A percentile compares a stretch with the other conserved stretches of the same genome.
phyloP scores from a whole-genome alignment of 2,888 invertebrate genomes.

The Rutpela maculata region DNA sequence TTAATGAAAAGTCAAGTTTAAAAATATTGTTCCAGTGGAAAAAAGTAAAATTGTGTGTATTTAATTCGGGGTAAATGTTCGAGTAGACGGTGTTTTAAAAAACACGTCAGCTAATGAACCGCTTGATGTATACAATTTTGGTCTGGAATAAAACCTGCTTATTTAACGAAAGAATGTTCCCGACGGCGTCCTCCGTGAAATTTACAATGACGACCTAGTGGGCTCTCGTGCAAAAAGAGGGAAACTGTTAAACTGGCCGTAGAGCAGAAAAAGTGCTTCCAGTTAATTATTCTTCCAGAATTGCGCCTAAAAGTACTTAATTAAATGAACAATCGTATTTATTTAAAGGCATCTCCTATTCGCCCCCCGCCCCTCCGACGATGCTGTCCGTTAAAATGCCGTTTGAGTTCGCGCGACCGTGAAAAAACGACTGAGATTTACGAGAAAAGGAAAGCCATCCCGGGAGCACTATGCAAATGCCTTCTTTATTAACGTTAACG shows the following conservation, averaged over 20 bases:
- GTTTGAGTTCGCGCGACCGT: slow-evolving; percentile 37
- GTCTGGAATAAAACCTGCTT: neutral
- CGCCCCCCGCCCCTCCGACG: neutral
- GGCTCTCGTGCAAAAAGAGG: slow-evolving; percentile 3
- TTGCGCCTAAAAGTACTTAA: slow-evolving; percentile 60
- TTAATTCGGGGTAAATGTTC: neutral
- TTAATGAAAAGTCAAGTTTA: neutral
- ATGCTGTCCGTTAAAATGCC: slow-evolving; percentile 43
- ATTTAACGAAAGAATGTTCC: slow-evolving; percentile 7
- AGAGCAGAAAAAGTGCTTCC: slow-evolving; percentile 24
- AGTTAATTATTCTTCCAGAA: slow-evolving; percentile 61
- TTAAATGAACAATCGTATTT: slow-evolving; percentile 66
- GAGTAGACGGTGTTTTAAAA: slow-evolving; percentile 1
- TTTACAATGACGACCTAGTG: slow-evolving; percentile 1
- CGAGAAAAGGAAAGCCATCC: slow-evolving; percentile 6
- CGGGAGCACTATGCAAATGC: slow-evolving; percentile 1
- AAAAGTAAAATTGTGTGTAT: neutral
- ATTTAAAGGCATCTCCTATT: slow-evolving; percentile 58
- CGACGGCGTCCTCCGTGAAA: neutral
- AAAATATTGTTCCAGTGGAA: neutral
- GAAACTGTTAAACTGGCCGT: slow-evolving; percentile 28
- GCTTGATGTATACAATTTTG: slow-evolving; percentile 1
- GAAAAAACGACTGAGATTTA: slow-evolving; percentile 40
- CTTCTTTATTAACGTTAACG: neutral
- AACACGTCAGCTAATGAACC: slow-evolving; percentile 7